Evolutionary conservation across 2,797 vertebrate species (phyloP).

Genomic region (Coendou prehensilis): DNA sequence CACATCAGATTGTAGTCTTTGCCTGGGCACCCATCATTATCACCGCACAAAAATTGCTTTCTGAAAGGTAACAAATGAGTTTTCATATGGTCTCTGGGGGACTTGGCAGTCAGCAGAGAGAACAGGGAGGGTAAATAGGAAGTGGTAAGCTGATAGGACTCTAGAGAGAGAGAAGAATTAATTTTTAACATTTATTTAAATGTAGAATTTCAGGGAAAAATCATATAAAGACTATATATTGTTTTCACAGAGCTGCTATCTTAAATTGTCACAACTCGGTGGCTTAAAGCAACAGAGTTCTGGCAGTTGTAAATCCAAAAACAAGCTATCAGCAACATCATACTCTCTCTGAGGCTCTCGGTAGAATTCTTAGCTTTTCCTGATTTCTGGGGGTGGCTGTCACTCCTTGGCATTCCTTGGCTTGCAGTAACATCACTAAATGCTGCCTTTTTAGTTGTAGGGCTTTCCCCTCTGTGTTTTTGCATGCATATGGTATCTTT

Average conservation of each 20-base stretch:
- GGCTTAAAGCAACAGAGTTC: neutral
- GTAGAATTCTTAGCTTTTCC: neutral
- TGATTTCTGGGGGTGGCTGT: neutral
- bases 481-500: neutral
- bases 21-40: neutral
- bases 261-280: neutral
- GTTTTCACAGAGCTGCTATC: neutral
- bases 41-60: neutral
- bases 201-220: constrained; percentile 9
- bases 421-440: neutral
- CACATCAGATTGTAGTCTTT: neutral
- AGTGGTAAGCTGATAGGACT: neutral
- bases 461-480: neutral
- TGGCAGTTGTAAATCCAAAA: neutral
- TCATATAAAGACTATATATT: neutral
- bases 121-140: neutral
- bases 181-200: neutral
- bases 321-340: neutral
- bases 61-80: neutral
- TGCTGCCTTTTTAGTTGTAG: neutral
- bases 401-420: neutral
- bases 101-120: neutral
- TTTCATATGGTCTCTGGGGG: neutral
- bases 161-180: neutral
- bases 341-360: neutral